Base-by-base conservation (phyloP, 1,140 invertebrate genomes). In the Philopotamus ludificatus region DNA sequence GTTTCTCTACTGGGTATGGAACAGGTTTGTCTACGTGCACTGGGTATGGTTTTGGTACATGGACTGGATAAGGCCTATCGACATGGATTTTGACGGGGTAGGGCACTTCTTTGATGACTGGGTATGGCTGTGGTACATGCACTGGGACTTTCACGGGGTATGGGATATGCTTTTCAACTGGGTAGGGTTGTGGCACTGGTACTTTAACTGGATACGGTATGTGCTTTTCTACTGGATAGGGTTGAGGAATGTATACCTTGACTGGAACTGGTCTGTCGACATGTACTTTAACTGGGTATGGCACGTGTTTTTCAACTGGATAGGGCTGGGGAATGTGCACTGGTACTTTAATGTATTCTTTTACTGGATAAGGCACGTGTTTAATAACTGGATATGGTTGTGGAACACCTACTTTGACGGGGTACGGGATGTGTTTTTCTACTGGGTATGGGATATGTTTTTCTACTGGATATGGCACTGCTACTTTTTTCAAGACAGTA, bases 31-130 rank as follows among this genome's bases (percentile, higher is more conserved):
- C 84, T 2, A 87, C 86, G 39, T 84, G 83, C 63, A 82, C 79
- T 45, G 82, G 85, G 34, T 84, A 77, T 23, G 81, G 84, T 66
- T 86, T 88, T 71, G 87, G 85, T 21, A 89, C 84, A 18, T 88
- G 85, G 66, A 90, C 88, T 34, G 87, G 87, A 76, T 88, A 88
- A 1, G 88, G 88, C 70, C 85, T 85, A 69, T 88, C 88, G 60
- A 89, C 87, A 68, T 80, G 84, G 34, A 90, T 87, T 77, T 86
- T 87, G 7, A 89, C 83, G 4, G 88, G 87, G 66, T 80, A 80
- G 41, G 77, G 87, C 12, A 88, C 77, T 73, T 84, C 82, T 70
- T 87, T 87, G 70, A 83, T 77, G 1, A 88, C 86, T 45, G 86
- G 85, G 72, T 86, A 86, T 8, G 86, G 85, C 58, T 85, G 82